These are phyloP conservation scores for Drosophila maculinotata DNA, from an alignment of 2,888 invertebrate genomes.

Conservation along the genomic window DNA sequence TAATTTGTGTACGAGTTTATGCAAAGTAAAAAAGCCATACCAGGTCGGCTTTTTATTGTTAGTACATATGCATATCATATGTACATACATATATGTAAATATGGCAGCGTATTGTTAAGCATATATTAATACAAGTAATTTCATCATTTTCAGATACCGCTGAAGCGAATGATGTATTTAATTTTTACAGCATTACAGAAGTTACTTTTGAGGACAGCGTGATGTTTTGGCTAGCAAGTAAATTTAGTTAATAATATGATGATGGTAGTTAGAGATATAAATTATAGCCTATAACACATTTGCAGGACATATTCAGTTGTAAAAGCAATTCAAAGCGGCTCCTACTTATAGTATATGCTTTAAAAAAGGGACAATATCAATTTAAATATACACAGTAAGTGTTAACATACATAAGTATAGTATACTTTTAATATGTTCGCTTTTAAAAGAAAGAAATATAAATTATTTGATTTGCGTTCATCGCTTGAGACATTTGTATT, in stretches of 20 bases:
- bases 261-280: constrained; percentile 39
- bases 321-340: constrained; percentile 67
- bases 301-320: constrained; percentile 67
- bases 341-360: constrained; percentile 61
- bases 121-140: constrained; percentile 68
- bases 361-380: constrained; percentile 43
- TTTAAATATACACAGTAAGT: constrained; percentile 48
- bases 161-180: constrained; percentile 22
- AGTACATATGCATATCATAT: constrained; percentile 41
- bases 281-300: constrained; percentile 66
- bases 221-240: constrained; percentile 43
- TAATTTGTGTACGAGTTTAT: constrained; percentile 55
- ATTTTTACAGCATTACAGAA: constrained; percentile 49
- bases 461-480: constrained; percentile 30
- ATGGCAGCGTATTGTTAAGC: constrained; percentile 76
- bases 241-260: constrained; percentile 29
- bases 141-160: constrained; percentile 27
- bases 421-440: constrained; percentile 27
- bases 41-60: constrained; percentile 59
- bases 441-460: constrained; percentile 28
- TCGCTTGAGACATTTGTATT: constrained; percentile 27
- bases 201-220: constrained; percentile 42
- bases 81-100: constrained; percentile 45
- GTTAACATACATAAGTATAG: constrained; percentile 28
- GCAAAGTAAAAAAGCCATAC: constrained; percentile 56